Percentiles rank a stretch among this genome's conserved stretches.
Evolutionary conservation across 1,140 invertebrate genomes (phyloP).

Genomic region (Drepana arcuata): DNA sequence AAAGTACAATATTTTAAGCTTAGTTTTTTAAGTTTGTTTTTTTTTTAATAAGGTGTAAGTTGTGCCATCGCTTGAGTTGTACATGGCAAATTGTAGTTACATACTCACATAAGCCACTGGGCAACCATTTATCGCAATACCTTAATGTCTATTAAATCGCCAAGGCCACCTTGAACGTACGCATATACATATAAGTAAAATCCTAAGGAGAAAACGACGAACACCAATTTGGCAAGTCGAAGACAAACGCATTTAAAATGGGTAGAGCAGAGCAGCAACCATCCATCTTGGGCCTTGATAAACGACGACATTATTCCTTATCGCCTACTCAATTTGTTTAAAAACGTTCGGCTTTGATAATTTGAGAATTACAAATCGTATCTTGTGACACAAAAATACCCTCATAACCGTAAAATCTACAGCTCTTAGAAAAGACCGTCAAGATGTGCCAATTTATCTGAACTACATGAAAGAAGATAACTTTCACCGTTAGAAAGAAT

Average conservation of each 20-base stretch:
- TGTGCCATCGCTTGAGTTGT: no score
- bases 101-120: no score
- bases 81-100: no score
- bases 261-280: conserved; percentile 60
- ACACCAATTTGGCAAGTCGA: conserved; percentile 62
- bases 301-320: conserved; percentile 71
- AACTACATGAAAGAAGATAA: no score
- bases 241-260: conserved; percentile 72
- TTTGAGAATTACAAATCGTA: conserved; percentile 71
- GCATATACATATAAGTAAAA: no score
- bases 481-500: no score
- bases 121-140: no score
- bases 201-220: conserved; percentile 54
- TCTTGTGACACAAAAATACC: conserved; percentile 61
- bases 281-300: conserved; percentile 68
- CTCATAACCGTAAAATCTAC: conserved; percentile 46
- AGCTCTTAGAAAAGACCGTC: conserved; percentile 39
- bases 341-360: conserved; percentile 71
- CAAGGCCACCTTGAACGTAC: no score
- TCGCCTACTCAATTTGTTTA: conserved; percentile 72
- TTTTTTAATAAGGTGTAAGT: no score
- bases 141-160: no score
- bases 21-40: no score
- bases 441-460: conserved; percentile 28
- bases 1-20: conserved; percentile 2